These are phyloP conservation scores for Delphinus delphis DNA, from an alignment of 2,113 vertebrate genomes.

Conservation along the genomic window DNA sequence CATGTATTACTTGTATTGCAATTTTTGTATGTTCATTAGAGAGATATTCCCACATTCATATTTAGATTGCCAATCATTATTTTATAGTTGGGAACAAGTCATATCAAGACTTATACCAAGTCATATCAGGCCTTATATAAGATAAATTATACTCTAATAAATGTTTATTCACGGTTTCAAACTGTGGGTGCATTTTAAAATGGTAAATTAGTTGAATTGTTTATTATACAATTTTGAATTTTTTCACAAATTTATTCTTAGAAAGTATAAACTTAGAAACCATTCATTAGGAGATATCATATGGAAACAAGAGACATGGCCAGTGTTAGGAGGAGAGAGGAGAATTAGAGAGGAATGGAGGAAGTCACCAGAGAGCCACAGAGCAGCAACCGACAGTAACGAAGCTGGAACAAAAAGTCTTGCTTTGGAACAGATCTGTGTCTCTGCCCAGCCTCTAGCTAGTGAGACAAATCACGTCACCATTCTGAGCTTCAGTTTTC, in stretches of 20 bases:
- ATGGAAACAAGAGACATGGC: not conserved
- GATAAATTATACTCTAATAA: not conserved
- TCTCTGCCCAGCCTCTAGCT: not conserved
- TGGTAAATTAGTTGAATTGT: not conserved
- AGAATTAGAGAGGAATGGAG: not conserved
- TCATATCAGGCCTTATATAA: not conserved
- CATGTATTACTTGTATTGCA: not conserved
- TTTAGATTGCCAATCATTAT: not conserved
- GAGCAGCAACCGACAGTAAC: not conserved
- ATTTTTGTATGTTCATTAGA: not conserved
- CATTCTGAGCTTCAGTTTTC: not conserved
- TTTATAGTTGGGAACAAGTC: not conserved
- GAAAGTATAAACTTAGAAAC: not conserved
- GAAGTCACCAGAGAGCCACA: not conserved
- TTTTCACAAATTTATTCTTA: conserved; percentile 2
- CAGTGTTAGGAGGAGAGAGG: not conserved
- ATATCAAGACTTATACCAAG: not conserved
- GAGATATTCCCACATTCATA: not conserved
- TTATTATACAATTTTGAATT: not conserved
- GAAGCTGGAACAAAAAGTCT: not conserved
- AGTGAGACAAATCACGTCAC: not conserved
- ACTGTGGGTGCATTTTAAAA: not conserved
- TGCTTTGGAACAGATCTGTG: not conserved
- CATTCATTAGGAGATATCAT: not conserved
- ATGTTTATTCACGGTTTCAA: not conserved